A percentile compares a stretch with the other conserved stretches of the same genome.
These are phyloP conservation scores for Tachina fera DNA, from an alignment of 2,888 invertebrate species.

Conservation along the genomic window DNA sequence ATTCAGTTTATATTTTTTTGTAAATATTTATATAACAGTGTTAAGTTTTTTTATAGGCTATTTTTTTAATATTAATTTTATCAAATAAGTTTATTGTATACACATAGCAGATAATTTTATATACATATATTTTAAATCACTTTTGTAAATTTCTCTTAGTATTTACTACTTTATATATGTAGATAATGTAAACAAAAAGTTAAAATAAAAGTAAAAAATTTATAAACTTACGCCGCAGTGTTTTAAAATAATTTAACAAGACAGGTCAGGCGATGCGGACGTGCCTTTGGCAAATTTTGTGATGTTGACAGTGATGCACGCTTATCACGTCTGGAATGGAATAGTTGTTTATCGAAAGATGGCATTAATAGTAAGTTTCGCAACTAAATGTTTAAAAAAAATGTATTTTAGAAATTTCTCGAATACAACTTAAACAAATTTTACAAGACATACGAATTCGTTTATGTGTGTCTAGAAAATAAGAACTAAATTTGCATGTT, in stretches of 20 bases:
- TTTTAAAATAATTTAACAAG: conserved; percentile 8
- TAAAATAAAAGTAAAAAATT: conserved; percentile 30
- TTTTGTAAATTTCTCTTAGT: conserved; percentile 38
- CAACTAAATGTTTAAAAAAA: conserved; percentile 15
- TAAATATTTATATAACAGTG: conserved; percentile 45
- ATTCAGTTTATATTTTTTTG: conserved; percentile 48
- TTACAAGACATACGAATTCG: not conserved
- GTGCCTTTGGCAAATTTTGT: conserved; percentile 93
- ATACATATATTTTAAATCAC: conserved; percentile 15
- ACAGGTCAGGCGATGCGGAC: conserved; percentile 93
- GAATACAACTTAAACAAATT: not conserved
- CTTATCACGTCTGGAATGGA: conserved; percentile 93
- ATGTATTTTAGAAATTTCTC: not conserved
- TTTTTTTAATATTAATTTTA: conserved; percentile 32
- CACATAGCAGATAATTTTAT: too few relatives aligned
- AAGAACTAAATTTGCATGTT: conserved; percentile 47
- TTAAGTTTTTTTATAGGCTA: conserved; percentile 43
- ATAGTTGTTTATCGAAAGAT: conserved; percentile 91
- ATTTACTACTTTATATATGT: too few relatives aligned
- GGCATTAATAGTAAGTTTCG: conserved; percentile 90
- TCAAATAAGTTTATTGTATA: conserved; percentile 33
- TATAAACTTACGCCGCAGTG: conserved; percentile 22
- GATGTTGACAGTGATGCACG: conserved; percentile 92
- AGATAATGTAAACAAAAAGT: conserved; percentile 38
- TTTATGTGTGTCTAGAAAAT: conserved; percentile 12